These are phyloP conservation scores for Lasioglossum leucozonium DNA, from an alignment of 2,888 invertebrate species.

Conservation along the genomic window DNA sequence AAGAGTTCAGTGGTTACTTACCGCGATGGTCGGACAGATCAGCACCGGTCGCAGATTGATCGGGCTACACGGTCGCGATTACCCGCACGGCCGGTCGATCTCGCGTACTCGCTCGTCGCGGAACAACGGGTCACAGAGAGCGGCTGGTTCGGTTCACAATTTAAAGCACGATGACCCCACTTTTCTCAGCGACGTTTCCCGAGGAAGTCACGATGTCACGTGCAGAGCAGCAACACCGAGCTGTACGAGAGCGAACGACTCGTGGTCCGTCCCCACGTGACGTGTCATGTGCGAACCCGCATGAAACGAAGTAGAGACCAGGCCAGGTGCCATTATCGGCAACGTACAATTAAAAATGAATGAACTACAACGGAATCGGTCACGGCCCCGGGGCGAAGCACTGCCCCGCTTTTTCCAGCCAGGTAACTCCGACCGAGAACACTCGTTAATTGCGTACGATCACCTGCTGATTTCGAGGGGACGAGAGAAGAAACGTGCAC, in stretches of 20 bases:
- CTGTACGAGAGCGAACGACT: conserved; percentile 60
- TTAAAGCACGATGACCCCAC: conserved; percentile 68
- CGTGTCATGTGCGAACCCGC: conserved; percentile 71
- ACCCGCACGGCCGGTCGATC: conserved; percentile 34
- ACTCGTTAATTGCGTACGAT: not conserved
- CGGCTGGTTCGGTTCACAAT: conserved; percentile 58
- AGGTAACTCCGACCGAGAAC: not conserved
- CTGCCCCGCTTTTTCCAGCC: not conserved
- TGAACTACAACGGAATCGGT: conserved; percentile 27
- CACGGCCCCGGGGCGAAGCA: not conserved
- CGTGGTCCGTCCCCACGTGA: conserved; percentile 66
- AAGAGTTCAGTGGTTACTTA: conserved; percentile 57
- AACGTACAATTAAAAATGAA: conserved; percentile 55
- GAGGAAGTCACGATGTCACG: conserved; percentile 66
- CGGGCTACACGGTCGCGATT: conserved; percentile 31
- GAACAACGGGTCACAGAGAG: conserved; percentile 59
- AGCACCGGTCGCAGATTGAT: conserved; percentile 10
- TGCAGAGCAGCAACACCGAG: conserved; percentile 61
- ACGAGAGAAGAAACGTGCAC: not conserved
- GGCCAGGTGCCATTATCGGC: conserved; percentile 65
- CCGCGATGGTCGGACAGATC: conserved; percentile 51
- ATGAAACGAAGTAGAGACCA: conserved; percentile 59
- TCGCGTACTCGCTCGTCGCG: conserved; percentile 43
- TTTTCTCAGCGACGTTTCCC: conserved; percentile 53
- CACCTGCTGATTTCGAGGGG: not conserved